These are phyloP conservation scores for Drosophila bipectinata DNA, from an alignment of 1,140 invertebrate genomes.

Conservation along the genomic window DNA sequence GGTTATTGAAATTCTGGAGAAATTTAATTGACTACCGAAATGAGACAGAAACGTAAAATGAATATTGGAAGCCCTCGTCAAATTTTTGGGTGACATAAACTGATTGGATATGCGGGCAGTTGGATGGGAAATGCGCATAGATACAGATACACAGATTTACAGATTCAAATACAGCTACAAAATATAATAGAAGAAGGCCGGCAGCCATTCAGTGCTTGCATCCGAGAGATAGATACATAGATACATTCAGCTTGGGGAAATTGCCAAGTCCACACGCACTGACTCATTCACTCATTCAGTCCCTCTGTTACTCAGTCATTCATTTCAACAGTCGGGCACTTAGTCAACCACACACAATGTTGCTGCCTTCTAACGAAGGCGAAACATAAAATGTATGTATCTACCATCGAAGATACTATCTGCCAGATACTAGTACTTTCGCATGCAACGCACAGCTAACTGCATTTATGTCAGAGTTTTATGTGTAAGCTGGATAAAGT, in stretches of 20 bases:
- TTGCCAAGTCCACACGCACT: conserved; percentile 69
- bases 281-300: conserved; percentile 51
- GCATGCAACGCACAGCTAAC: conserved; percentile 71
- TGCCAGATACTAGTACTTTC: conserved; percentile 75
- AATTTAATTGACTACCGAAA: conserved; percentile 73
- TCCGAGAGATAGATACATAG: conserved; percentile 27
- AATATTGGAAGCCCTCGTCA: conserved; percentile 51
- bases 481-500: conserved; percentile 33
- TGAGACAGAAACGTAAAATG: conserved; percentile 28
- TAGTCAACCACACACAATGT: conserved; percentile 78
- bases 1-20: conserved; percentile 54
- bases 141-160: neutral
- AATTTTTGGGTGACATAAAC: conserved; percentile 62
- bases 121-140: neutral
- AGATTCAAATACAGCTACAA: neutral
- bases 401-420: conserved; percentile 57
- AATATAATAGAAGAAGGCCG: conserved; percentile 6
- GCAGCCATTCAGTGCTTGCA: conserved; percentile 45
- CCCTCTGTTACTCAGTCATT: conserved; percentile 11
- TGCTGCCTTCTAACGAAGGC: conserved; percentile 47
- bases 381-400: conserved; percentile 6
- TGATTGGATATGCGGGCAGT: conserved; percentile 72
- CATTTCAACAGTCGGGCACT: conserved; percentile 44
- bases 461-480: conserved; percentile 76
- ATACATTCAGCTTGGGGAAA: conserved; percentile 21